phyloP scores from a whole-genome alignment of 1,140 invertebrate genomes.

The Zaprionus davidi region DNA sequence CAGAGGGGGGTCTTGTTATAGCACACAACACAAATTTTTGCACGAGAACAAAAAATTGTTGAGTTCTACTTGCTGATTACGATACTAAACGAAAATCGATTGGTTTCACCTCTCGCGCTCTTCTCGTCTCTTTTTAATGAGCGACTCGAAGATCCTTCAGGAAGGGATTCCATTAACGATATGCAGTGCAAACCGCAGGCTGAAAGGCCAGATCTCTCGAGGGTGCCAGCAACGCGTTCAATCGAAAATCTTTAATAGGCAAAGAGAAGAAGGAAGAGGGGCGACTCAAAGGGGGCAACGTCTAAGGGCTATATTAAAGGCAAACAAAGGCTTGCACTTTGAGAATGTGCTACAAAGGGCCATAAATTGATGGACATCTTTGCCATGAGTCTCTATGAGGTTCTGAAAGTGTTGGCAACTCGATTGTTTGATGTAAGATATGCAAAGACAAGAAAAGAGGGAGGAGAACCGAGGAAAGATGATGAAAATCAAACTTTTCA shows the following conservation, averaged over 20 bases:
- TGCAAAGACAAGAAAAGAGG: no score
- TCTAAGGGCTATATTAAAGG: not conserved
- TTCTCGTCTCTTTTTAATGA: slow-evolving; percentile 45
- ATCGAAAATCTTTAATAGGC: slow-evolving; percentile 30
- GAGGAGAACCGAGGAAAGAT: no score
- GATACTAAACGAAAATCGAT: slow-evolving; percentile 83
- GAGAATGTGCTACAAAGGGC: not conserved
- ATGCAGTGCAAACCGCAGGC: slow-evolving; percentile 30
- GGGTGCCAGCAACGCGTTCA: slow-evolving; percentile 7
- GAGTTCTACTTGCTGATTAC: slow-evolving; percentile 69
- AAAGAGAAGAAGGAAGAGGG: not conserved
- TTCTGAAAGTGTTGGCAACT: no score
- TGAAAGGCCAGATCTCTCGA: slow-evolving; percentile 6
- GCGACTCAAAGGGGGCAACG: not conserved
- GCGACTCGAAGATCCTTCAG: slow-evolving; percentile 53
- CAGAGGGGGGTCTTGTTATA: slow-evolving; percentile 64
- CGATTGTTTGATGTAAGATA: no score
- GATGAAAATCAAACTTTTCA: no score
- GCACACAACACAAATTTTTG: slow-evolving; percentile 80
- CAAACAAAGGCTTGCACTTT: not conserved
- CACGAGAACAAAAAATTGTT: slow-evolving; percentile 72
- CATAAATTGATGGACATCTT: not conserved
- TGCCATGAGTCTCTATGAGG: not conserved
- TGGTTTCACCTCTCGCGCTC: slow-evolving; percentile 49
- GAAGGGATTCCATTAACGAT: slow-evolving; percentile 68